Percentiles rank a stretch among this genome's conserved stretches.
Conservation (phyloP, 1,140 invertebrate genomes). For the Trachymyrmex cornetzi region DNA sequence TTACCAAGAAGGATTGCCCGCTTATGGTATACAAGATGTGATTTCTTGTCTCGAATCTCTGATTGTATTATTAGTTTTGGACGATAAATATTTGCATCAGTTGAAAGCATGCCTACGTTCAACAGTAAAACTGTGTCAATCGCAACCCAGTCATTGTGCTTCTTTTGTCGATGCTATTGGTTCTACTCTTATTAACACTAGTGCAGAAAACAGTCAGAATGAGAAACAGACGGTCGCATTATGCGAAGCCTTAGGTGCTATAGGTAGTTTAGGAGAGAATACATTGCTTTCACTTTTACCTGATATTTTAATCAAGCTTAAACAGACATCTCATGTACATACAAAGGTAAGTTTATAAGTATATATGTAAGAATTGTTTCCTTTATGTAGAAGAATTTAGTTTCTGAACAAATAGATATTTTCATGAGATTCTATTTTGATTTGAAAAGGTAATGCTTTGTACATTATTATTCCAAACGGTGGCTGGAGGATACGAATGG, state of each 20-base stretch:
- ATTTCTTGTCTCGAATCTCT: slow-evolving; percentile 90
- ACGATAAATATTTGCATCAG: slow-evolving; percentile 87
- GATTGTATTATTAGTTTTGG: slow-evolving; percentile 88
- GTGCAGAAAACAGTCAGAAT: slow-evolving; percentile 77
- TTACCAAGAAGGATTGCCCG: slow-evolving; percentile 89
- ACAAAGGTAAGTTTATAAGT: slow-evolving; percentile 79
- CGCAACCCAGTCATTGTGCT: slow-evolving; percentile 88
- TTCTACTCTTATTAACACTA: slow-evolving; percentile 86
- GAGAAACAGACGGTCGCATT: slow-evolving; percentile 85
- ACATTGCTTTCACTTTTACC: slow-evolving; percentile 87
- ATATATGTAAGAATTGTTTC: neutral
- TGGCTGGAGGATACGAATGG: slow-evolving; percentile 89
- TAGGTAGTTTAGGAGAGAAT: slow-evolving; percentile 90
- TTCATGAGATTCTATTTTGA: slow-evolving; percentile 63
- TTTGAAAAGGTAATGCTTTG: slow-evolving; percentile 89
- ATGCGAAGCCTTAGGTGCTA: slow-evolving; percentile 91
- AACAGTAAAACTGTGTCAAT: slow-evolving; percentile 90
- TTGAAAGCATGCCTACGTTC: slow-evolving; percentile 90
- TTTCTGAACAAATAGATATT: neutral
- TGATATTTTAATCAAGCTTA: slow-evolving; percentile 88
- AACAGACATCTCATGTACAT: slow-evolving; percentile 81
- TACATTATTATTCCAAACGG: slow-evolving; percentile 94
- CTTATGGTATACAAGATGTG: slow-evolving; percentile 88
- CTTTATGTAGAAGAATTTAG: neutral
- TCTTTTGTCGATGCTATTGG: slow-evolving; percentile 90